A percentile compares a stretch with the other conserved stretches of the same genome.
Evolutionary conservation across 1,140 invertebrate genomes (phyloP).

Genomic region (Matsumurasca onukii): DNA sequence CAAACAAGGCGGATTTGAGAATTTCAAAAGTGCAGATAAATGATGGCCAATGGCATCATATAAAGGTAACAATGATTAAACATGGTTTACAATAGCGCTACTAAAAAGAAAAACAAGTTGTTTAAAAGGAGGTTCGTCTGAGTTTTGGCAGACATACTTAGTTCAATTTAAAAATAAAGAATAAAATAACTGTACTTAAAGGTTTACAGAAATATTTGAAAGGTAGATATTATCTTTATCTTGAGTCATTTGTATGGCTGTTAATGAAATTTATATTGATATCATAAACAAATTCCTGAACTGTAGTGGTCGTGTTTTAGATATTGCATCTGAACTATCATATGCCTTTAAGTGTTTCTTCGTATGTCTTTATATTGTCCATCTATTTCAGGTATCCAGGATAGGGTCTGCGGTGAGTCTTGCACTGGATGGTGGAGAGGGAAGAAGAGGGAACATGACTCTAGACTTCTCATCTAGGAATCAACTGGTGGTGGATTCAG

Average conservation of each 20-base stretch:
- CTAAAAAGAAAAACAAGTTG: conserved; percentile 30
- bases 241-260: too few species aligned
- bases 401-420: conserved; percentile 91
- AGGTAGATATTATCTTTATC: too few species aligned
- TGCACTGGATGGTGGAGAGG: conserved; percentile 93
- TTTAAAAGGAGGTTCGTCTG: neutral
- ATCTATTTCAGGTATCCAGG: conserved; percentile 59
- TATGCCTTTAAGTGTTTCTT: too few species aligned
- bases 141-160: too few species aligned
- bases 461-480: conserved; percentile 89
- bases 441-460: conserved; percentile 90
- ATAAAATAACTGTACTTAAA: neutral
- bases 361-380: too few species aligned
- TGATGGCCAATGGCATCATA: conserved; percentile 97
- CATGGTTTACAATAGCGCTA: conserved; percentile 37
- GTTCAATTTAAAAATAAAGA: neutral
- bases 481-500: conserved; percentile 88
- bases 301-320: too few species aligned
- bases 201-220: too few species aligned
- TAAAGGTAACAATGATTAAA: conserved; percentile 65
- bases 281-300: too few species aligned
- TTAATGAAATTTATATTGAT: too few species aligned
- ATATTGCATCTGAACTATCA: too few species aligned
- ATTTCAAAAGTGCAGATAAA: conserved; percentile 86
- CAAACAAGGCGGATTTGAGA: conserved; percentile 86